phyloP scores from a whole-genome alignment of 1,140 invertebrate genomes.

The Caenorhabditis briggsae region DNA sequence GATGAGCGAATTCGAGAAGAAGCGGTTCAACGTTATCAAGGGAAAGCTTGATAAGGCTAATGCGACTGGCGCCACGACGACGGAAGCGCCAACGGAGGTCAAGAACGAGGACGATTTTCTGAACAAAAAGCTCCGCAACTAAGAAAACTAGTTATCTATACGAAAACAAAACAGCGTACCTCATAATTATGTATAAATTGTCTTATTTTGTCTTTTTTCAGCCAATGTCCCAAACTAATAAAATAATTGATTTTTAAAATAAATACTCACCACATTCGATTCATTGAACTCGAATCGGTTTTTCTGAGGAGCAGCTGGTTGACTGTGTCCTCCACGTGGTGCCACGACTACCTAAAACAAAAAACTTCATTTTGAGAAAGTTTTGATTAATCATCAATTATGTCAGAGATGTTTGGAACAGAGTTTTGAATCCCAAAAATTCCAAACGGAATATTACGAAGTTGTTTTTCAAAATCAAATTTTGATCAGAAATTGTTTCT shows the following conservation, averaged over 20 bases:
- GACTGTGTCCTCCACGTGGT: conserved; percentile 8
- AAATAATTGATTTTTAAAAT: background rate
- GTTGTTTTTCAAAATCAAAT: no score
- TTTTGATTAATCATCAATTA: background rate
- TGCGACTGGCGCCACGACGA: conserved; percentile 8
- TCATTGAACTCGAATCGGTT: conserved; percentile 38
- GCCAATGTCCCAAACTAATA: conserved; percentile 20
- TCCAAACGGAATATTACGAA: no score
- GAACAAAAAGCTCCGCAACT: conserved; percentile 42
- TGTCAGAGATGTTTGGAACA: no score
- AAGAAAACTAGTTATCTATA: conserved; percentile 26
- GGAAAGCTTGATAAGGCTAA: conserved; percentile 57
- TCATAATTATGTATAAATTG: conserved; percentile 45
- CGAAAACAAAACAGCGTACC: conserved; percentile 8
- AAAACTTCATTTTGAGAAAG: background rate
- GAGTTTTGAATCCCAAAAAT: no score
- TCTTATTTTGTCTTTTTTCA: background rate
- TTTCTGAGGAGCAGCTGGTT: conserved; percentile 3
- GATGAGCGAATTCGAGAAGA: conserved; percentile 60
- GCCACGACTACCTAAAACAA: conserved; percentile 14
- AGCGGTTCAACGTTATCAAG: conserved; percentile 57
- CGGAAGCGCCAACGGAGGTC: conserved; percentile 17
- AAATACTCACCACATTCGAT: background rate
- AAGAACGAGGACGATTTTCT: conserved; percentile 51
- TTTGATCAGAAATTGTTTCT: no score